phyloP scores from a whole-genome alignment of 2,888 invertebrate species.

The Thera britannica region DNA sequence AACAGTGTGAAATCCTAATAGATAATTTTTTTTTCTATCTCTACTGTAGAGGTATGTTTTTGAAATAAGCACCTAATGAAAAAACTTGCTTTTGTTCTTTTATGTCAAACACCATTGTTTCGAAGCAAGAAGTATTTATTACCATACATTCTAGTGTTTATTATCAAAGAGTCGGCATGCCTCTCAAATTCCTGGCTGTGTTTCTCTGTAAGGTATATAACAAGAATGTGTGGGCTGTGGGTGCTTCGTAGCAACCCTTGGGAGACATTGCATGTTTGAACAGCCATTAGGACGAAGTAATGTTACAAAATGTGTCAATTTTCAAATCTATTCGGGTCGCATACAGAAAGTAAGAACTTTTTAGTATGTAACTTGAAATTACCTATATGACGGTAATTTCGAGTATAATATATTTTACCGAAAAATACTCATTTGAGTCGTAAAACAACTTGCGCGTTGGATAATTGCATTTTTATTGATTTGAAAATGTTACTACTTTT shows the following conservation, averaged over 20 bases:
- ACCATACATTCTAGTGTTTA: slow-evolving; percentile 24
- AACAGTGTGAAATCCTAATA: too few species aligned
- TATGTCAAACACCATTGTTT: neutral
- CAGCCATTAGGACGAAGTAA: slow-evolving; percentile 41
- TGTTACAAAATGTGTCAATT: slow-evolving; percentile 35
- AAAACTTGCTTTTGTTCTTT: neutral
- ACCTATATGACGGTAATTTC: neutral
- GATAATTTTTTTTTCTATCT: too few species aligned
- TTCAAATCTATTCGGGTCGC: slow-evolving; percentile 18
- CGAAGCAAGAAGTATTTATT: neutral
- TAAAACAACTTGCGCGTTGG: slow-evolving; percentile 1
- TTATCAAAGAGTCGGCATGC: slow-evolving; percentile 40
- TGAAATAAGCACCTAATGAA: neutral
- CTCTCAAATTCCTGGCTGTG: slow-evolving; percentile 49
- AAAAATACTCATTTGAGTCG: slow-evolving; percentile 3
- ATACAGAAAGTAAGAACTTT: slow-evolving; percentile 1
- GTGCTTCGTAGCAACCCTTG: slow-evolving; percentile 44
- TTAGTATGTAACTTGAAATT: neutral
- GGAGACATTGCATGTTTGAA: slow-evolving; percentile 42
- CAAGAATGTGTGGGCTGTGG: slow-evolving; percentile 51
- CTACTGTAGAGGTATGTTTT: too few species aligned
- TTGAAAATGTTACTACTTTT: slow-evolving; percentile 5
- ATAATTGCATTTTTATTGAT: neutral
- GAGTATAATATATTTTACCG: neutral
- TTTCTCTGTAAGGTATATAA: slow-evolving; percentile 42